phyloP scores from a whole-genome alignment of 2,888 invertebrate species.

The Melanostoma scalare region DNA sequence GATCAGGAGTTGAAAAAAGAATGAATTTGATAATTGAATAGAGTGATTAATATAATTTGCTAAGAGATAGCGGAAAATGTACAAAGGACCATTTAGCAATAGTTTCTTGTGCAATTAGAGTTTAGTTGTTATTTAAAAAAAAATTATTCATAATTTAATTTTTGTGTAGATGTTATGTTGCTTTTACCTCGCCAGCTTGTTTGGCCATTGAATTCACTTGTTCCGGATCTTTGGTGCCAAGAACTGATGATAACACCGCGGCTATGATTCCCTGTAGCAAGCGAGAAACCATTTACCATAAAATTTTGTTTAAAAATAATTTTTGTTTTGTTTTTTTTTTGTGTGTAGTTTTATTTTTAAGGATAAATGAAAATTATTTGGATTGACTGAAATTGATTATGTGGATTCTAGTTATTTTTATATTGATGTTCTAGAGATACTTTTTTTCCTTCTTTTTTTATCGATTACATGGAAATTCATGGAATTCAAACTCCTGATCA shows the following conservation, averaged over 20 bases:
- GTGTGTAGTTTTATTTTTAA: constrained; percentile 41
- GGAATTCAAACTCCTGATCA: too few relatives aligned
- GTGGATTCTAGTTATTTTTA: neutral
- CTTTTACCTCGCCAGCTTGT: constrained; percentile 96
- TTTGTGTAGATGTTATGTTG: constrained; percentile 75
- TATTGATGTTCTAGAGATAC: too few relatives aligned
- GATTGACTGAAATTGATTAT: constrained; percentile 34
- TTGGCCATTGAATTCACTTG: constrained; percentile 97
- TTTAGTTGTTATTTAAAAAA: constrained; percentile 56
- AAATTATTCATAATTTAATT: constrained; percentile 9
- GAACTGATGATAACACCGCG: constrained; percentile 94
- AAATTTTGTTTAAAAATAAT: constrained; percentile 56
- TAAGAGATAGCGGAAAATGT: constrained; percentile 55
- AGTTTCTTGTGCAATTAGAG: constrained; percentile 58
- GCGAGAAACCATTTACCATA: constrained; percentile 78
- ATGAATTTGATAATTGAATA: constrained; percentile 7
- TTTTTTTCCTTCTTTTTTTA: too few relatives aligned
- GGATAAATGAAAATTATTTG: constrained; percentile 36
- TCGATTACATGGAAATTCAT: too few relatives aligned
- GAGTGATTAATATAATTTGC: constrained; percentile 29
- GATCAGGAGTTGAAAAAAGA: neutral
- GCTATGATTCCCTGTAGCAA: constrained; percentile 94
- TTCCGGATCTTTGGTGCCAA: constrained; percentile 95
- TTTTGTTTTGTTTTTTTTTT: constrained; percentile 47
- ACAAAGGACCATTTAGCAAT: constrained; percentile 67